Base-by-base conservation (phyloP, 2,797 vertebrate species). In the Garrulus glandarius region DNA sequence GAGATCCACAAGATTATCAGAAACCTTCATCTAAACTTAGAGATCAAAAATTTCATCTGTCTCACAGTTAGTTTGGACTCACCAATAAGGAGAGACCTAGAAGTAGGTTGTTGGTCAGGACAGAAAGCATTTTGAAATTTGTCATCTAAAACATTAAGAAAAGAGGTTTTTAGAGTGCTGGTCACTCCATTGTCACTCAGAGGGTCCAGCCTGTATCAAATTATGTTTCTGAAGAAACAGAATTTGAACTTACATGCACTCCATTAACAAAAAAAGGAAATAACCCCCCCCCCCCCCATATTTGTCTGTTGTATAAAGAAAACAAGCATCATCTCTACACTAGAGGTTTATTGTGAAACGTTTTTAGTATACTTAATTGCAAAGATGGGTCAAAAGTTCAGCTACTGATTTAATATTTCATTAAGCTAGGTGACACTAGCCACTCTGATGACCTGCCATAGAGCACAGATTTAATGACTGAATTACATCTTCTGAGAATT, bases 261-360 rank as follows among this genome's bases (percentile, higher is more conserved):
- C n/a, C 6, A 37, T 3, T 14, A 6, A 7, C 14, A 18, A 44
- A 39, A 43, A 10, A 8, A 44, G 41, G 8, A 64, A 46, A 46
- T 19, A 21, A 32, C 5, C 41, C 41, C 2, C 3, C 41, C 41
- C 2, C 3, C 19, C 7, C 26, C 5, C 14, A 5, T 6, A 43
- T 9, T 8, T 22, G 3, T 23, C 41, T n/a, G 2, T 3, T 32
- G 2, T 21, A 20, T 36, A 47, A 63, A 49, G 20, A 47, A 59
- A 75, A 37, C 7, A 36, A 47, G 11, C 22, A 26, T n/a, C 10
- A 43, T 10, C 11, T 30, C 34, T 46, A 44, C 13, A 76, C 15
- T 5, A 44, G 7, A 64, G 61, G 7, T 18, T 46, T 26, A 16
- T 13, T 57, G 27, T 19, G 8, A 55, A 11, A 70, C 1, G 0